Evolutionary conservation across 2,113 vertebrate genomes (phyloP).

Genomic region (Lates calcarifer): DNA sequence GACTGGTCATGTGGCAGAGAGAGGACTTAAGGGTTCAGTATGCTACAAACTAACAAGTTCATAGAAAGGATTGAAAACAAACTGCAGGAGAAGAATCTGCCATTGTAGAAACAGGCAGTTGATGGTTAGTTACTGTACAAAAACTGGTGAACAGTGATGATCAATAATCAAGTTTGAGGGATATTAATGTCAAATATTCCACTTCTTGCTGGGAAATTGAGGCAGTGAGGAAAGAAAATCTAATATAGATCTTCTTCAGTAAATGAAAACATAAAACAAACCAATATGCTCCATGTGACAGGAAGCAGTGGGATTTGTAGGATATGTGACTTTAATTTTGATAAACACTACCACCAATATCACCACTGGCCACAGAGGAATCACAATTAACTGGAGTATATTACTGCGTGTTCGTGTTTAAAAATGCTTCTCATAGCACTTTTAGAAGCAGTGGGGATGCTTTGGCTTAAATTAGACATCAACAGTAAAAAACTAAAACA

Average conservation of each 20-base stretch:
- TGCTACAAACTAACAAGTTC: not conserved
- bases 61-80: too few relatives aligned
- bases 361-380: not conserved
- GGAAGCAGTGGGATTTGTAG: constrained; percentile 12
- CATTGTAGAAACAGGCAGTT: not conserved
- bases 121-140: too few relatives aligned
- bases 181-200: not conserved
- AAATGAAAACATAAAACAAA: not conserved
- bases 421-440: constrained; percentile 30
- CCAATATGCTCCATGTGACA: constrained; percentile 10
- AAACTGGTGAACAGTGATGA: too few relatives aligned
- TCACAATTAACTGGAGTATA: constrained; percentile 19
- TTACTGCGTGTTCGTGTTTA: constrained; percentile 9
- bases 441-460: constrained; percentile 36
- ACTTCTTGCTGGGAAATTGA: not conserved
- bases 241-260: not conserved
- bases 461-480: constrained; percentile 71
- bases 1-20: not conserved
- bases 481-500: constrained; percentile 47
- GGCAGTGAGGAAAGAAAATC: not conserved
- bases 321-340: constrained; percentile 25
- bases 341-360: not conserved
- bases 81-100: not conserved
- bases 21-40: not conserved
- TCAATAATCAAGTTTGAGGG: not conserved